These are phyloP conservation scores for Sminthurides aquaticus DNA, from an alignment of 2,888 invertebrate genomes.

Conservation along the genomic window DNA sequence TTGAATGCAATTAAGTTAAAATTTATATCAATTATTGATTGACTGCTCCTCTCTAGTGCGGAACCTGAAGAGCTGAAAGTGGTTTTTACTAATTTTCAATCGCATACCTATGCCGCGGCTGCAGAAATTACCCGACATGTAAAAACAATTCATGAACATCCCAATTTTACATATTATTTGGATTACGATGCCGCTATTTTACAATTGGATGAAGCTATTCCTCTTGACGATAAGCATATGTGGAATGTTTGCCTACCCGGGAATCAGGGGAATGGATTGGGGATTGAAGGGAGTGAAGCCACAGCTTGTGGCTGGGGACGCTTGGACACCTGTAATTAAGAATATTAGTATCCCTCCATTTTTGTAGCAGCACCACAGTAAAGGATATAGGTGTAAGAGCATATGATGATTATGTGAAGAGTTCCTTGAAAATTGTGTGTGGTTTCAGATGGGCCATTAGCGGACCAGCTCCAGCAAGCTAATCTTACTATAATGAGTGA, in stretches of 20 bases:
- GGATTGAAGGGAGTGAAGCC: background rate
- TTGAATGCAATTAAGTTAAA: too few relatives aligned
- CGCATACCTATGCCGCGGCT: background rate
- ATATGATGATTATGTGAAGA: too few relatives aligned
- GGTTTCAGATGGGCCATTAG: background rate
- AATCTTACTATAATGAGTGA: background rate
- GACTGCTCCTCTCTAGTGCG: background rate
- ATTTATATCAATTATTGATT: background rate
- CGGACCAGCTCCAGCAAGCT: background rate
- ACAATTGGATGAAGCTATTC: background rate
- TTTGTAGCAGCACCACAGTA: too few relatives aligned
- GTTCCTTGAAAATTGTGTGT: too few relatives aligned
- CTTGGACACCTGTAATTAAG: background rate
- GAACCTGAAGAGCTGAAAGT: background rate
- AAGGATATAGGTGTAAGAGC: too few relatives aligned
- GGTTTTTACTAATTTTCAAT: background rate
- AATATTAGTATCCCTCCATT: too few relatives aligned
- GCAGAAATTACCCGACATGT: background rate
- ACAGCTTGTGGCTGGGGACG: slow-evolving; percentile 3
- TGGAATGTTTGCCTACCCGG: background rate
- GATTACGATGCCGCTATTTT: background rate
- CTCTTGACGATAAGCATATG: background rate
- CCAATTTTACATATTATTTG: slow-evolving; percentile 1
- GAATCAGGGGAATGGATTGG: background rate
- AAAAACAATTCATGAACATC: background rate